These are phyloP conservation scores for Taphrorychus bicolor DNA, from an alignment of 2,888 invertebrate species.

Conservation along the genomic window DNA sequence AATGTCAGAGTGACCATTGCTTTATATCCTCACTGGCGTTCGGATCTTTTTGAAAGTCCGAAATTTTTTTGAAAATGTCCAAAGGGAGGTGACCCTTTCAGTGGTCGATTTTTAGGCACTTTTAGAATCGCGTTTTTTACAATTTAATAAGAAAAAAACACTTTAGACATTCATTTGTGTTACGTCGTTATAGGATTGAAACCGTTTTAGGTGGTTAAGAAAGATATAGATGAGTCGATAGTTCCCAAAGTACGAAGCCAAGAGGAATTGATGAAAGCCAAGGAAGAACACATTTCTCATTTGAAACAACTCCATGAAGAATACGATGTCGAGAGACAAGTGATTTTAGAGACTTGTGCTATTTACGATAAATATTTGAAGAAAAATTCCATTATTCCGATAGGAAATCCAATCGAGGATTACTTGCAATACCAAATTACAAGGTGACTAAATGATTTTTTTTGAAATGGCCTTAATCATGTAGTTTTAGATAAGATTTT, in stretches of 20 bases:
- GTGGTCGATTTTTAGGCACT: too few species aligned
- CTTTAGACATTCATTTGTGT: too few species aligned
- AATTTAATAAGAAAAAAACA: too few species aligned
- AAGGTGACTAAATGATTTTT: slow-evolving; percentile 45
- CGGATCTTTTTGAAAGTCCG: too few species aligned
- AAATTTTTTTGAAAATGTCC: too few species aligned
- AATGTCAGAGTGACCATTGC: too few species aligned
- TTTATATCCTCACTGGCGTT: too few species aligned
- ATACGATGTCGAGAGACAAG: slow-evolving; percentile 47
- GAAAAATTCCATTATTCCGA: slow-evolving; percentile 52
- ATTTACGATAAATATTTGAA: slow-evolving; percentile 53
- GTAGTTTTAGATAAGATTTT: too few species aligned
- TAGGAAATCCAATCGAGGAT: slow-evolving; percentile 51
- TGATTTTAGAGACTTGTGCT: slow-evolving; percentile 49
- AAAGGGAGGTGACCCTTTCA: too few species aligned
- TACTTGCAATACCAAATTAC: slow-evolving; percentile 52
- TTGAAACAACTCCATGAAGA: slow-evolving; percentile 43
- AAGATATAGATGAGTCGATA: slow-evolving; percentile 44
- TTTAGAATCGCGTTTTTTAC: too few species aligned
- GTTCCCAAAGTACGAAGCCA: slow-evolving; percentile 45
- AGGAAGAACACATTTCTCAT: slow-evolving; percentile 43
- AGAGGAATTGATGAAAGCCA: slow-evolving; percentile 43
- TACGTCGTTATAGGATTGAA: too few species aligned
- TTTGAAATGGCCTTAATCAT: too few species aligned
- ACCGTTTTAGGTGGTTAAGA: background rate